Conservation (phyloP, 2,888 invertebrate genomes). For the Cephus runcator region DNA sequence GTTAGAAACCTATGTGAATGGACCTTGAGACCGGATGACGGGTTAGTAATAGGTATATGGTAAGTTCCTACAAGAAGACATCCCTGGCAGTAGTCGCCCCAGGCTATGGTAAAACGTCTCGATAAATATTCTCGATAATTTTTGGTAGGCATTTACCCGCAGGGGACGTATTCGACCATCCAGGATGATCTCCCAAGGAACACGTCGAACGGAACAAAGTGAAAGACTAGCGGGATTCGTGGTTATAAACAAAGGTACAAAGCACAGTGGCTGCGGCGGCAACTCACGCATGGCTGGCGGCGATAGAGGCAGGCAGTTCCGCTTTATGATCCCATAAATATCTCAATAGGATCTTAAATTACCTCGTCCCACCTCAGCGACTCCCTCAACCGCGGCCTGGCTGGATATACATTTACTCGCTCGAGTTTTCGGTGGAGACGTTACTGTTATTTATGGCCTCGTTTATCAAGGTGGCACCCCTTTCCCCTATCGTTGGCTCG, state of each 20-base stretch:
- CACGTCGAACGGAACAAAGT: neutral
- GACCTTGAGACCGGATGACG: neutral
- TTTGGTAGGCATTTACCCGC: neutral
- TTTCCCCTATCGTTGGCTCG: constrained; percentile 43
- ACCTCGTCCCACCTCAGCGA: constrained; percentile 33
- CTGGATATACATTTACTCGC: constrained; percentile 51
- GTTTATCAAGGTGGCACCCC: constrained; percentile 62
- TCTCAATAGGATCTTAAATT: constrained; percentile 59
- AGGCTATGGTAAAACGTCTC: neutral
- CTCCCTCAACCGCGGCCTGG: constrained; percentile 37
- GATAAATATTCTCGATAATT: neutral
- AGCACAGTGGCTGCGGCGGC: constrained; percentile 28
- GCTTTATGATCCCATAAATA: constrained; percentile 60
- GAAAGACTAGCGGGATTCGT: neutral
- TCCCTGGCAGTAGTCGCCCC: neutral
- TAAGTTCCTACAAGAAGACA: neutral
- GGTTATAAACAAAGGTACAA: constrained; percentile 46
- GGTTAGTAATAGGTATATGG: neutral
- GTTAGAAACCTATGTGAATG: neutral
- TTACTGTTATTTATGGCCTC: constrained; percentile 64
- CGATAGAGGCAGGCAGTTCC: constrained; percentile 50
- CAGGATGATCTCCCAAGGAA: neutral
- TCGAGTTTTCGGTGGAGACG: constrained; percentile 63
- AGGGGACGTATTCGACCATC: neutral
- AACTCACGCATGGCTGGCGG: constrained; percentile 43